A percentile compares a stretch with the other conserved stretches of the same genome.
Evolutionary conservation across 2,113 vertebrate species (phyloP).

Genomic region (Cyprinodon variegatus): DNA sequence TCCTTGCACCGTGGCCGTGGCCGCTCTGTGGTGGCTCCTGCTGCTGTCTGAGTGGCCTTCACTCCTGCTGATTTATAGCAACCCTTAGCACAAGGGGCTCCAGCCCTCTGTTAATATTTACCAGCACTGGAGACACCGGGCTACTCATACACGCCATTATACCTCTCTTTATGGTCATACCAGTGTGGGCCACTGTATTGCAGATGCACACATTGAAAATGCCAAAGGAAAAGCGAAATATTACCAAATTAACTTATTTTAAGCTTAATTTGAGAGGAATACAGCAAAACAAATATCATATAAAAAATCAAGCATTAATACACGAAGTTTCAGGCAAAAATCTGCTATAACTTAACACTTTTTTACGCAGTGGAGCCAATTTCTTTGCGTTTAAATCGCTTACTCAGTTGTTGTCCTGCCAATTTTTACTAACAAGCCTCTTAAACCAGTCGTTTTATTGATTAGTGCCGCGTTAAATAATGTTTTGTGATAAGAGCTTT

Average conservation of each 20-base stretch:
- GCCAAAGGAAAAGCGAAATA: neutral
- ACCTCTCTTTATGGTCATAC: constrained; percentile 45
- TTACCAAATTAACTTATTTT: neutral
- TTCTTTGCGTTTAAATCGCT: neutral
- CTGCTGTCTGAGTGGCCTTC: constrained; percentile 87
- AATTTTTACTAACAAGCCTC: neutral
- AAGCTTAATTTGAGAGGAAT: neutral
- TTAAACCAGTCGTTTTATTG: neutral
- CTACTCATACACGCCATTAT: constrained; percentile 31
- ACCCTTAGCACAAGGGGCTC: constrained; percentile 66
- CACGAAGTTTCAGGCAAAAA: neutral
- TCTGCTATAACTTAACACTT: neutral
- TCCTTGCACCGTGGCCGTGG: constrained; percentile 9
- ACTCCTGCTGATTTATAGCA: constrained; percentile 85
- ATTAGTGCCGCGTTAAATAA: neutral
- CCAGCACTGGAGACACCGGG: constrained; percentile 73
- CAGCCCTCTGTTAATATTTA: constrained; percentile 91
- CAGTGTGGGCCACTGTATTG: constrained; percentile 19
- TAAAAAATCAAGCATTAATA: too few relatives aligned
- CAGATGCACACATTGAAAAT: constrained; percentile 11
- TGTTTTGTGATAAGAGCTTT: constrained; percentile 12
- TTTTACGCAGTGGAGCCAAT: neutral
- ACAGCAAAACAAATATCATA: neutral
- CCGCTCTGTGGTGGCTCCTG: constrained; percentile 71
- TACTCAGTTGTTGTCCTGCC: neutral